Evolutionary conservation across 2,888 invertebrate genomes (phyloP), one percentile per base, ranked within the genome.

Genomic region (Drosophila phalerata): DNA sequence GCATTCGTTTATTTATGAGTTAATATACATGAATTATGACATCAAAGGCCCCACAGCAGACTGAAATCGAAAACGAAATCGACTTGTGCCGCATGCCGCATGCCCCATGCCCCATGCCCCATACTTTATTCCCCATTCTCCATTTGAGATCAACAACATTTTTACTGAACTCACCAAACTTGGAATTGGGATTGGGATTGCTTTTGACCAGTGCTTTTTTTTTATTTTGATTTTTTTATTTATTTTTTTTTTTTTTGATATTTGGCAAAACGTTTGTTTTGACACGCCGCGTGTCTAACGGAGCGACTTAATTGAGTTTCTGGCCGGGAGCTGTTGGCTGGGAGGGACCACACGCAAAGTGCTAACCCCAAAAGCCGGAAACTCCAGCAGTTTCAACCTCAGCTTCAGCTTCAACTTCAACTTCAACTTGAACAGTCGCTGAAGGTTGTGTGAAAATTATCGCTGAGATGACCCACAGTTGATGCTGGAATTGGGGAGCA

Each of bases 1-100:
- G 85, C 85, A 78, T 86, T 88, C 85, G 89, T 63, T 87, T 89
- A 90, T 92, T 91, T 92, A 92, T 91, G 91, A 91, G 90, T 91
- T 91, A 91, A 90, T 91, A 91, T 91, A 89, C 85, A 88, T 91
- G 91, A 91, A 90, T 91, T 91, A 91, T 91, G 91, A 88, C 89
- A 90, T 86, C 89, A 88, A 86, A 88, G 86, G 88, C 85, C 87
- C 88, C 88, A 78, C 81, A 79, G 73, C 64, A 64, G 73, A 73
- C 77, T 80, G 88, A 76, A 88, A 85, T 85, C 56, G 64, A 83
- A 83, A 57, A 57, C 57, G 47, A 57, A 57, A 57, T 57, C 72
- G 81, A 85, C 88, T 85, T 85, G 85, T 63, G 76, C 75, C 71
- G 65, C 74, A 73, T 73, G 63, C 75, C 67, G 17, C 62, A 45